A percentile compares a stretch with the other conserved stretches of the same genome.
Evolutionary conservation across 1,140 invertebrate species (phyloP).

Genomic region (Adoxophyes honmai): DNA sequence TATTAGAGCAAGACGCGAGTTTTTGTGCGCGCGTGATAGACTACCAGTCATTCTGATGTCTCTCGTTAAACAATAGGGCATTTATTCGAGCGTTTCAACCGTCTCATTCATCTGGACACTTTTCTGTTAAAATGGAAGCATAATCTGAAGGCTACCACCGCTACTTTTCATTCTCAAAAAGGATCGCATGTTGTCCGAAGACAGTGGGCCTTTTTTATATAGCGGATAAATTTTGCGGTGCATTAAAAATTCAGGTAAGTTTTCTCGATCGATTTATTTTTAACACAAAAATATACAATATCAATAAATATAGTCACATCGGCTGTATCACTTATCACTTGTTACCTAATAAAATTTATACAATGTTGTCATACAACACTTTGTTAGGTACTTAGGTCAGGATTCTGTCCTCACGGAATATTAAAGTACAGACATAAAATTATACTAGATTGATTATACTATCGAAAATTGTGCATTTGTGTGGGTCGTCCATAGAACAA

Average conservation of each 20-base stretch:
- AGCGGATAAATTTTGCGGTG: no score
- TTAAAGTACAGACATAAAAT: background rate
- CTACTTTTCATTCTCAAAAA: no score
- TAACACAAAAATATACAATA: constrained; percentile 75
- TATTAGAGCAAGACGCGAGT: no score
- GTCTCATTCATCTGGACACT: no score
- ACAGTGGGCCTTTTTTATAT: no score
- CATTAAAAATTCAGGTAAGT: background rate
- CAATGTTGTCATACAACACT: constrained; percentile 62
- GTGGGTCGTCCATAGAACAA: constrained; percentile 25
- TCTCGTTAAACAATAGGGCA: no score
- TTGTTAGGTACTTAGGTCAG: constrained; percentile 17
- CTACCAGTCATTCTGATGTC: no score
- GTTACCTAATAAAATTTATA: constrained; percentile 47
- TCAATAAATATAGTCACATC: constrained; percentile 74
- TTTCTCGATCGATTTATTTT: constrained; percentile 51
- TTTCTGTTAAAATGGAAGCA: no score
- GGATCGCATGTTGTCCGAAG: no score
- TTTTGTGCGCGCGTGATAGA: no score
- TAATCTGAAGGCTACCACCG: no score
- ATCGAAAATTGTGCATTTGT: constrained; percentile 23
- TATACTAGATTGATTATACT: background rate
- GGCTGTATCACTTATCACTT: constrained; percentile 51
- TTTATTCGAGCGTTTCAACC: no score
- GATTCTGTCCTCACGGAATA: background rate